Percentiles rank a stretch among this genome's conserved stretches.
These are phyloP conservation scores for Diarsia mendica DNA, from an alignment of 2,888 invertebrate genomes.

Conservation along the genomic window DNA sequence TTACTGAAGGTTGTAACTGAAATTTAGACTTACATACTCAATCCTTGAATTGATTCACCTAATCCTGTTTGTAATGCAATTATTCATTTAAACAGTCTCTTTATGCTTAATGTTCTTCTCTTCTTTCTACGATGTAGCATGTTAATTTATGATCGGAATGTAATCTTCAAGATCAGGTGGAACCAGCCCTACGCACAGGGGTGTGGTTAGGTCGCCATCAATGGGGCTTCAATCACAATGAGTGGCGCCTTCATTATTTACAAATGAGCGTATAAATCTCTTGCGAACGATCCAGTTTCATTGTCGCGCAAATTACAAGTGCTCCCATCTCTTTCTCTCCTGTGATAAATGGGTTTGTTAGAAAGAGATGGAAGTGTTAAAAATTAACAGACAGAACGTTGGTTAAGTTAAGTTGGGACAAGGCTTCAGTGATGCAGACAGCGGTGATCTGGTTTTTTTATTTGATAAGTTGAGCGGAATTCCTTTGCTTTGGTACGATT, in stretches of 20 bases:
- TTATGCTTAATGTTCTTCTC: background rate
- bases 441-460: slow-evolving; percentile 20
- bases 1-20: too few relatives aligned
- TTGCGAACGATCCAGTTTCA: slow-evolving; percentile 78
- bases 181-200: slow-evolving; percentile 77
- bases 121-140: background rate
- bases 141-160: slow-evolving; percentile 13
- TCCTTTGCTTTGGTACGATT: slow-evolving; percentile 1
- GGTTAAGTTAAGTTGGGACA: slow-evolving; percentile 51
- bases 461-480: background rate
- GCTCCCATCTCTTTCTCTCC: slow-evolving; percentile 59
- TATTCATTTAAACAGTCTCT: background rate
- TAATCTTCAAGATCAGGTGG: background rate
- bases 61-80: too few relatives aligned
- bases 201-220: slow-evolving; percentile 84
- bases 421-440: slow-evolving; percentile 42
- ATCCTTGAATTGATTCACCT: background rate
- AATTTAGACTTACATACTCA: background rate
- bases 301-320: slow-evolving; percentile 76
- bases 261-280: slow-evolving; percentile 88
- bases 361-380: slow-evolving; percentile 58
- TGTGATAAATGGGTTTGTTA: slow-evolving; percentile 9
- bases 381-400: slow-evolving; percentile 66
- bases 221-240: slow-evolving; percentile 86
- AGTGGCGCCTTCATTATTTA: slow-evolving; percentile 89